Evolutionary conservation across 2,888 invertebrate species (phyloP).

Genomic region (Acleris sparsana): DNA sequence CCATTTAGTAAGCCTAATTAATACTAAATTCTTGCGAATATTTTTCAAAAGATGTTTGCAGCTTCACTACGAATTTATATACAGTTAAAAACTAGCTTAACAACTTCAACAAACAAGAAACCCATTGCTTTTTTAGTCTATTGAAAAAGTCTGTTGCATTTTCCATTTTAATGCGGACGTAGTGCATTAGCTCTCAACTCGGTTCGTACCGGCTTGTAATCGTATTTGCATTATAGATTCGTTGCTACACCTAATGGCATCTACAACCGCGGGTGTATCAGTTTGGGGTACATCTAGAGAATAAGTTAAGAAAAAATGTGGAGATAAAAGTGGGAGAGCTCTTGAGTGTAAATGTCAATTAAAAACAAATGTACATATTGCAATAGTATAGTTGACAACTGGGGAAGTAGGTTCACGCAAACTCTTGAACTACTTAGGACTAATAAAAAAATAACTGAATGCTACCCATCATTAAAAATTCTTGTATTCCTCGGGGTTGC

Average conservation of each 20-base stretch:
- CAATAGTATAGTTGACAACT: no score
- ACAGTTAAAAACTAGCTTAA: neutral
- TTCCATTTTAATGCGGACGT: constrained; percentile 73
- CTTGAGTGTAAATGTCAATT: no score
- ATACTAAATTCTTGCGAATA: neutral
- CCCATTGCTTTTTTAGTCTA: constrained; percentile 56
- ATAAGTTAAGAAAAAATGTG: no score
- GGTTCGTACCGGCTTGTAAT: constrained; percentile 67
- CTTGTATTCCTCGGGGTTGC: no score
- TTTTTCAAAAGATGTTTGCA: neutral
- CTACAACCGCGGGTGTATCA: constrained; percentile 51
- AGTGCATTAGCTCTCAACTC: constrained; percentile 76
- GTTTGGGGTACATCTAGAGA: no score
- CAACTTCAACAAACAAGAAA: constrained; percentile 35
- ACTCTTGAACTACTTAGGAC: no score
- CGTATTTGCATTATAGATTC: constrained; percentile 83
- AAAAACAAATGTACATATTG: no score
- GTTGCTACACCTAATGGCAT: constrained; percentile 75
- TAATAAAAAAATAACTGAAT: no score
- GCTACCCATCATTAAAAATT: no score
- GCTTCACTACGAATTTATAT: neutral
- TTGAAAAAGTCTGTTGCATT: constrained; percentile 65
- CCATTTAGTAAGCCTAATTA: neutral
- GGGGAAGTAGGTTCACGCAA: no score
- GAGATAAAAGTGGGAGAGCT: no score